These are phyloP conservation scores for Danio kyathit DNA, from an alignment of 2,797 vertebrate species.

Conservation along the genomic window DNA sequence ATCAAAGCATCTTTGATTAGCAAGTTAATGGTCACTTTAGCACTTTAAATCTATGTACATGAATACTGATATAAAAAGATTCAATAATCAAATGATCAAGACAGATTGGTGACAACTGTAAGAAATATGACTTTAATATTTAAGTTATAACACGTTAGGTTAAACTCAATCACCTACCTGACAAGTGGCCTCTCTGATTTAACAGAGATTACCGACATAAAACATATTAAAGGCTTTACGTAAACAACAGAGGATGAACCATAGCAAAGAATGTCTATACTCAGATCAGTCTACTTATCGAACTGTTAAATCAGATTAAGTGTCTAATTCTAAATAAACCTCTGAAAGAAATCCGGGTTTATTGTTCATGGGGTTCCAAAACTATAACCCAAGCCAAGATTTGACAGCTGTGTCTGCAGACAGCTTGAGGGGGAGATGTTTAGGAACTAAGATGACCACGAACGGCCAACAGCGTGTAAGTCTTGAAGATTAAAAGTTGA, in stretches of 20 bases:
- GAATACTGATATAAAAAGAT: too few species aligned
- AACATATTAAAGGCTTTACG: constrained; percentile 69
- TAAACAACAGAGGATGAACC: constrained; percentile 75
- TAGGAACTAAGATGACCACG: constrained; percentile 68
- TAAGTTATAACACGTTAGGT: background rate
- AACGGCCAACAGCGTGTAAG: constrained; percentile 44
- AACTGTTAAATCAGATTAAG: constrained; percentile 89
- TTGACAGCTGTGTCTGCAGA: constrained; percentile 82
- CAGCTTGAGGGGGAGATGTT: constrained; percentile 83
- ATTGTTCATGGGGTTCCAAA: constrained; percentile 79
- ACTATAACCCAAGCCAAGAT: constrained; percentile 87
- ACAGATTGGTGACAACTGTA: background rate
- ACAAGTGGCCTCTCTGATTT: constrained; percentile 71
- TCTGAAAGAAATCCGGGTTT: constrained; percentile 88
- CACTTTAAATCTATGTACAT: too few species aligned
- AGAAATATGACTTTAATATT: background rate
- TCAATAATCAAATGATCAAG: too few species aligned
- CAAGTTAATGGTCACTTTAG: too few species aligned
- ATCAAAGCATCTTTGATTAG: too few species aligned
- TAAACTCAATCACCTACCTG: constrained; percentile 48
- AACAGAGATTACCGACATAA: constrained; percentile 68
- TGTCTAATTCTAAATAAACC: constrained; percentile 87
- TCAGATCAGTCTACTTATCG: constrained; percentile 83
- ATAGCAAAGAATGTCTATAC: constrained; percentile 78
- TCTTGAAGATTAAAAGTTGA: background rate